Percentiles rank a stretch among this genome's conserved stretches.
phyloP scores from a whole-genome alignment of 2,888 invertebrate genomes.

The Torymus tubicola region DNA sequence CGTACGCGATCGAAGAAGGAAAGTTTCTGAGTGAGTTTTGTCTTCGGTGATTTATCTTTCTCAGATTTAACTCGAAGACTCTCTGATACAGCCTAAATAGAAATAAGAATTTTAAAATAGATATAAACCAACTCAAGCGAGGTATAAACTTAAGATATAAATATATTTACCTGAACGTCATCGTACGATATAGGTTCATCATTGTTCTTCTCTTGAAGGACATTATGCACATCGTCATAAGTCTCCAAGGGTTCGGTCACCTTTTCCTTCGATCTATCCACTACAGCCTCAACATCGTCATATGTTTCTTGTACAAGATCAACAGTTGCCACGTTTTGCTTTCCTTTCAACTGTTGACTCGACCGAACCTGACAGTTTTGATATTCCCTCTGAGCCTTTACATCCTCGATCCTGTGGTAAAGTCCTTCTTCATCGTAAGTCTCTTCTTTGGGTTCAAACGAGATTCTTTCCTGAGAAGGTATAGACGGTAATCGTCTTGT shows the following conservation, averaged over 20 bases:
- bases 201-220: neutral
- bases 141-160: too few species aligned
- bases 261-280: constrained; percentile 20
- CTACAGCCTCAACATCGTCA: constrained; percentile 62
- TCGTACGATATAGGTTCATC: constrained; percentile 59
- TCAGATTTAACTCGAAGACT: neutral
- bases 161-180: constrained; percentile 58
- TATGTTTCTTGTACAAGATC: constrained; percentile 60
- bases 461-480: constrained; percentile 42
- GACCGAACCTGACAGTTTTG: constrained; percentile 54
- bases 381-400: constrained; percentile 64
- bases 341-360: neutral
- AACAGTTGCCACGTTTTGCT: neutral
- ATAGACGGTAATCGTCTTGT: constrained; percentile 48
- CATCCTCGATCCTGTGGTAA: constrained; percentile 72
- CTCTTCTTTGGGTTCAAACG: constrained; percentile 62
- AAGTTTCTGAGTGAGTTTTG: constrained; percentile 64
- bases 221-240: constrained; percentile 61
- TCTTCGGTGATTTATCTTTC: constrained; percentile 53
- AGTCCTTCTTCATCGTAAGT: constrained; percentile 70
- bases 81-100: neutral
- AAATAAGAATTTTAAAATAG: neutral
- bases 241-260: constrained; percentile 44
- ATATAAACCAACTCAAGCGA: too few species aligned
- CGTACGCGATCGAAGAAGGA: constrained; percentile 69